Percentiles rank a stretch among this genome's conserved stretches.
Conservation (phyloP, 1,140 invertebrate genomes). For the Leptinotarsa defecta region DNA sequence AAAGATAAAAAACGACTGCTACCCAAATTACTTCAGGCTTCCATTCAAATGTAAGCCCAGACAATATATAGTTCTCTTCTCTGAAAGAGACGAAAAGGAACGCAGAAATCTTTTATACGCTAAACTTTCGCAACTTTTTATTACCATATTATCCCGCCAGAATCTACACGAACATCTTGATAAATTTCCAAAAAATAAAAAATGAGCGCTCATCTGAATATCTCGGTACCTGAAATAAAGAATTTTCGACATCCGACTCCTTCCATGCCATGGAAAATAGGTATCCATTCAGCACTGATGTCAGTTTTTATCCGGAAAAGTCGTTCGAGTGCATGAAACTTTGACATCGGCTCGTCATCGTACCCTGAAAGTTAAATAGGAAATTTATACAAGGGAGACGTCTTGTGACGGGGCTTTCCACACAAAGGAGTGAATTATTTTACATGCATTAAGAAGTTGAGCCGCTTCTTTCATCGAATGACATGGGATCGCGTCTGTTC, state of each 20-base stretch:
- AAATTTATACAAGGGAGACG: conserved; percentile 23
- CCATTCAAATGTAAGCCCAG: background rate
- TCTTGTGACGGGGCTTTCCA: background rate
- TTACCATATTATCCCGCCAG: conserved; percentile 5
- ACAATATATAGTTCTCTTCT: background rate
- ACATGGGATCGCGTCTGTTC: too few species aligned
- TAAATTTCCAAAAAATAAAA: conserved; percentile 21
- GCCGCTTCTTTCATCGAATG: background rate
- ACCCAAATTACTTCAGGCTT: background rate
- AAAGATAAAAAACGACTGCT: background rate
- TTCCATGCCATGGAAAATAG: conserved; percentile 14
- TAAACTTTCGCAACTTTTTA: conserved; percentile 16
- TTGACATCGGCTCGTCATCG: conserved; percentile 22
- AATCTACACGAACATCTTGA: conserved; percentile 8
- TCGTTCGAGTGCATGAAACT: conserved; percentile 7
- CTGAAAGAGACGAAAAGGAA: background rate
- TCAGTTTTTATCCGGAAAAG: conserved; percentile 7
- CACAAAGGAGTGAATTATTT: conserved; percentile 23
- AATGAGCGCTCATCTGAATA: conserved; percentile 19
- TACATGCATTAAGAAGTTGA: conserved; percentile 9
- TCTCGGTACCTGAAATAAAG: conserved; percentile 16
- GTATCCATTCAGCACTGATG: conserved; percentile 14
- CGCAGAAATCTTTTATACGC: background rate
- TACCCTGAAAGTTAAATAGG: conserved; percentile 21
- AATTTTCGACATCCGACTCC: conserved; percentile 1